Evolutionary conservation across 2,888 invertebrate genomes (phyloP).

Genomic region (Ophion ellenae): DNA sequence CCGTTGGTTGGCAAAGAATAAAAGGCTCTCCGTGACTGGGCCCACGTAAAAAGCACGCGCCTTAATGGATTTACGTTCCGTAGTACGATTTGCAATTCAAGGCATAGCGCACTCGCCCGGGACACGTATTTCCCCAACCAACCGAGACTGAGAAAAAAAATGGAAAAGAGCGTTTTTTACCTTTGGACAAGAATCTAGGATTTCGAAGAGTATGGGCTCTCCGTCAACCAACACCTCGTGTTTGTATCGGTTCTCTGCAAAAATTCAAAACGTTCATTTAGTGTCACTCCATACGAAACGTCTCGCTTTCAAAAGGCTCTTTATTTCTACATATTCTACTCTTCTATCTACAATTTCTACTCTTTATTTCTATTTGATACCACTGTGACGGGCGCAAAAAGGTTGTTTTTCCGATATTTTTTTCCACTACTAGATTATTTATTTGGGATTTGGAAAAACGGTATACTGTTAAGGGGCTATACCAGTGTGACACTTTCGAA

Average conservation of each 20-base stretch:
- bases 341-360: too few species aligned
- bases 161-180: conserved; percentile 83
- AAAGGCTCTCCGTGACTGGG: conserved; percentile 37
- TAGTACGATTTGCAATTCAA: conserved; percentile 29
- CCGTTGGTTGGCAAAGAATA: conserved; percentile 40
- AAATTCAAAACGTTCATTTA: not conserved
- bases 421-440: too few species aligned
- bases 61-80: conserved; percentile 14
- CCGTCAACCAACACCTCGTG: conserved; percentile 95
- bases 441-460: too few species aligned
- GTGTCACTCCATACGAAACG: not conserved
- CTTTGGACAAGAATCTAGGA: conserved; percentile 95
- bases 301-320: not conserved
- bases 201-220: conserved; percentile 95
- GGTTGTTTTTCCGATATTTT: too few species aligned
- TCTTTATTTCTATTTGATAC: too few species aligned
- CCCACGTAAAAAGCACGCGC: conserved; percentile 32
- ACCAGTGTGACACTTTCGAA: too few species aligned
- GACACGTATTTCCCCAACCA: conserved; percentile 23
- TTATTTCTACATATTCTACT: not conserved
- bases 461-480: too few species aligned
- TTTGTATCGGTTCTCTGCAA: conserved; percentile 94
- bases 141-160: not conserved
- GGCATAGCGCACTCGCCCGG: conserved; percentile 3
- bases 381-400: too few species aligned